phyloP scores from a whole-genome alignment of 2,797 vertebrate genomes.

The Clamator glandarius region DNA sequence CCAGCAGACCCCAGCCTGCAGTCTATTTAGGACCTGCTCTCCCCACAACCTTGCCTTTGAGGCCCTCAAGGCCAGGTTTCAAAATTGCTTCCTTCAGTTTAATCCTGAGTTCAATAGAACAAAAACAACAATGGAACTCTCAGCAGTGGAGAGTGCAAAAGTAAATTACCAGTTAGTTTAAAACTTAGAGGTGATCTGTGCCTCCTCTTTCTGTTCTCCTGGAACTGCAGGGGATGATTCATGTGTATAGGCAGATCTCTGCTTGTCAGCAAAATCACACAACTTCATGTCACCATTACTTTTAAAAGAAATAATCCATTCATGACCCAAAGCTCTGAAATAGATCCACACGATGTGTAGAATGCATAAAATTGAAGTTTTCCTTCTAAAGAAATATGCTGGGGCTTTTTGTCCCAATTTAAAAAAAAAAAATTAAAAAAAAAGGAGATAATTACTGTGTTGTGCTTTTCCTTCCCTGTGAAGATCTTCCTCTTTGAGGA shows the following conservation, averaged over 20 bases:
- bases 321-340: slow-evolving; percentile 34
- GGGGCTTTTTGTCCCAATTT: background rate
- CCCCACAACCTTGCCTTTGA: background rate
- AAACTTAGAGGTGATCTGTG: background rate
- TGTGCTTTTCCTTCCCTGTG: background rate
- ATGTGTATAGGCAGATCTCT: background rate
- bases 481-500: background rate
- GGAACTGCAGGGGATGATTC: slow-evolving; percentile 21
- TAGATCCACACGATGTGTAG: slow-evolving; percentile 9
- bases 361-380: slow-evolving; percentile 31
- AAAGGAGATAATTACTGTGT: background rate
- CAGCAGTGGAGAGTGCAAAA: background rate
- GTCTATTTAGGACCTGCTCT: background rate
- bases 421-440: background rate
- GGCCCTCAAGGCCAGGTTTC: background rate
- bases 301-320: slow-evolving; percentile 58
- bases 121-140: slow-evolving; percentile 12
- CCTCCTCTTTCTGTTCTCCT: slow-evolving; percentile 33
- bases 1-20: background rate
- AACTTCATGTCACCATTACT: background rate
- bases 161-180: background rate
- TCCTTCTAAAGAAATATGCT: slow-evolving; percentile 2
- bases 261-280: background rate
- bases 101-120: slow-evolving; percentile 7
- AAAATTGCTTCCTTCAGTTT: slow-evolving; percentile 28